phyloP scores from a whole-genome alignment of 2,888 invertebrate species.

The Drosophila neonasuta region DNA sequence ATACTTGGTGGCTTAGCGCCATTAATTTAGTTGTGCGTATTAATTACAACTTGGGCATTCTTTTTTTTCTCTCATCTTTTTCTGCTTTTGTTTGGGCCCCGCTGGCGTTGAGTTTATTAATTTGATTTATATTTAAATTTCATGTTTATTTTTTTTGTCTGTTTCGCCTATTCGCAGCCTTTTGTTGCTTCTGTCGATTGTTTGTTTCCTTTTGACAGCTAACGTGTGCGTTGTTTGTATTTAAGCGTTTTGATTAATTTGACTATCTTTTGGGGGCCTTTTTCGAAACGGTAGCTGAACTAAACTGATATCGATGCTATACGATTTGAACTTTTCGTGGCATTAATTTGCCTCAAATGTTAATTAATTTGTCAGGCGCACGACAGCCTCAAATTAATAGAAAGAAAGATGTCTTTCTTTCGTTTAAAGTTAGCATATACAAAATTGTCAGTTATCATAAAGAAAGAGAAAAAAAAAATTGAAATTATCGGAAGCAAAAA shows the following conservation, averaged over 20 bases:
- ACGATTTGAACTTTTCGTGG: conserved; percentile 25
- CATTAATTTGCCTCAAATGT: conserved; percentile 67
- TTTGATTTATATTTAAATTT: conserved; percentile 69
- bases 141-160: conserved; percentile 50
- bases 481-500: not conserved
- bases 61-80: conserved; percentile 14
- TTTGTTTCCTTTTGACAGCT: conserved; percentile 63
- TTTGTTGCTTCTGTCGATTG: conserved; percentile 24
- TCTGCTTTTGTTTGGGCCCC: conserved; percentile 23
- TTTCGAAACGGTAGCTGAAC: conserved; percentile 60
- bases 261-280: conserved; percentile 20
- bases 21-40: conserved; percentile 70
- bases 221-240: conserved; percentile 62
- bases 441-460: conserved; percentile 40
- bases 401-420: no score
- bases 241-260: conserved; percentile 69
- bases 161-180: conserved; percentile 33
- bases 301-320: conserved; percentile 40
- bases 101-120: conserved; percentile 50
- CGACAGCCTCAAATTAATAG: conserved; percentile 29
- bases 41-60: conserved; percentile 48
- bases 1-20: conserved; percentile 47
- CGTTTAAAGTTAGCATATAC: conserved; percentile 19
- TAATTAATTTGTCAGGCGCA: conserved; percentile 73
- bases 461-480: not conserved